Conservation (phyloP, 2,797 vertebrate genomes). For the Coracias cyanogaster region DNA sequence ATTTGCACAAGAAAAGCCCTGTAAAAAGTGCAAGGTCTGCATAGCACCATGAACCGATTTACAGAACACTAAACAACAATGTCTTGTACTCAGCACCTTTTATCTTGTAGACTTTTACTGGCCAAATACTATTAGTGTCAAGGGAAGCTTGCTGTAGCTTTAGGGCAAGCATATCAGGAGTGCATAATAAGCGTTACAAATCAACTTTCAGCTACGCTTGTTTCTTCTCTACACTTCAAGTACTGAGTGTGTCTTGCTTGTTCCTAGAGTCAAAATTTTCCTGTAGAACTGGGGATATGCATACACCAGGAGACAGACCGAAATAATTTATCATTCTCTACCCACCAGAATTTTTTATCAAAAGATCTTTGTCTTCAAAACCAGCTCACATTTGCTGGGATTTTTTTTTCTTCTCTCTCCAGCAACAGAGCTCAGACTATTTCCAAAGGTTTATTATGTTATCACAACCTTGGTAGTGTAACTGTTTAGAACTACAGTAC, state of each 20-base stretch:
- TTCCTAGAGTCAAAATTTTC: background rate
- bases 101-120: background rate
- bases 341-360: background rate
- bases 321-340: background rate
- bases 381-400: background rate
- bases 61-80: background rate
- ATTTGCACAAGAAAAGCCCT: background rate
- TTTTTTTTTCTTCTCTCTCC: background rate
- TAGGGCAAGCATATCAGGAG: background rate
- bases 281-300: background rate
- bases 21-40: background rate
- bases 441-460: background rate
- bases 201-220: background rate
- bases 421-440: background rate
- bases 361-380: background rate
- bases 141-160: background rate
- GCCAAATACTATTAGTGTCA: background rate
- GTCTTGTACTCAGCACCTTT: background rate
- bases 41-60: background rate
- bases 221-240: background rate
- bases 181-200: background rate
- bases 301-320: background rate
- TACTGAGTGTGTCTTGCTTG: background rate
- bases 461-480: background rate
- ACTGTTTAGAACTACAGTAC: conserved; percentile 1